phyloP scores from a whole-genome alignment of 2,113 vertebrate species.

The Arenaria interpres region DNA sequence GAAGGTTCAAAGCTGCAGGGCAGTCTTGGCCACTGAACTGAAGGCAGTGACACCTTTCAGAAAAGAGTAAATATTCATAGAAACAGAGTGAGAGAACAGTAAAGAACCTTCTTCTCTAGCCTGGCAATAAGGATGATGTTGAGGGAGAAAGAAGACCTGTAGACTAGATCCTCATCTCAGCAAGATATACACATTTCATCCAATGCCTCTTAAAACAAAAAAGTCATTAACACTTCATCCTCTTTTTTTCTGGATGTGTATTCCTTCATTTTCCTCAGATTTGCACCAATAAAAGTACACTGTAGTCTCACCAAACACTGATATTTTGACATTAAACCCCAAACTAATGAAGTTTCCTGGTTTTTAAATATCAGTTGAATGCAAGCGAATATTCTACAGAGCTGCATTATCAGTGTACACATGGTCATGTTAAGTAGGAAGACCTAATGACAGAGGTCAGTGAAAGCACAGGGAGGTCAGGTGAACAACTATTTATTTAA shows the following conservation, averaged over 20 bases:
- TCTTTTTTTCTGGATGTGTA: background rate
- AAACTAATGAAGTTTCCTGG: background rate
- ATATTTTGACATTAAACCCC: background rate
- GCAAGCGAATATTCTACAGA: constrained; percentile 14
- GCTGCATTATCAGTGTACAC: background rate
- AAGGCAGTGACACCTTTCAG: background rate
- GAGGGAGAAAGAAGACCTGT: background rate
- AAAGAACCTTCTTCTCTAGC: background rate
- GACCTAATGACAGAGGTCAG: constrained; percentile 63
- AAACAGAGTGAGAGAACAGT: background rate
- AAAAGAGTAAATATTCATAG: background rate
- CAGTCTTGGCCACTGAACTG: background rate
- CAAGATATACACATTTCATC: background rate
- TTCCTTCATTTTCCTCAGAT: background rate
- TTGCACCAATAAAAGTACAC: background rate
- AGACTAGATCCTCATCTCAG: background rate
- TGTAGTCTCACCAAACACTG: background rate
- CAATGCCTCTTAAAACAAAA: background rate
- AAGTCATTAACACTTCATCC: background rate
- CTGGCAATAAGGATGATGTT: background rate
- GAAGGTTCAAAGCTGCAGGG: background rate
- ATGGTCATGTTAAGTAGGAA: constrained; percentile 23
- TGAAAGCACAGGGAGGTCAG: constrained; percentile 41
- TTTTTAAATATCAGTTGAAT: constrained; percentile 15
- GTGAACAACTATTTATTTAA: constrained; percentile 34